phyloP scores from a whole-genome alignment of 2,113 vertebrate genomes.

The Aptenodytes patagonicus region DNA sequence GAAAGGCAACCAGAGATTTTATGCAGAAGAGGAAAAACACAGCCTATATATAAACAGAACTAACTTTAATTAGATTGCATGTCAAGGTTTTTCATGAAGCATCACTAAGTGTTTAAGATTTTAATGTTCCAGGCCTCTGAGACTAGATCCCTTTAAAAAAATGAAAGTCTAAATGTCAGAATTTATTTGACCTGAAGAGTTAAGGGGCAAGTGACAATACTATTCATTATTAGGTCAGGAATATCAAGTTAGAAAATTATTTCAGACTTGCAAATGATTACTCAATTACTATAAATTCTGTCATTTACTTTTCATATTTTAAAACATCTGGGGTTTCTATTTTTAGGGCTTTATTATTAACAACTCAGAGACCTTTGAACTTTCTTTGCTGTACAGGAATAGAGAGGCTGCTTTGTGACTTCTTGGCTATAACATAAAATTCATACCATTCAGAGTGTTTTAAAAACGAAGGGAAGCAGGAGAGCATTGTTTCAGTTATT shows the following conservation, averaged over 20 bases:
- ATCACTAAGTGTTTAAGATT: neutral
- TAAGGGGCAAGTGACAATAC: neutral
- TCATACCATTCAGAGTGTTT: neutral
- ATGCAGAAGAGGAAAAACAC: neutral
- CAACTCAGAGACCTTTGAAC: neutral
- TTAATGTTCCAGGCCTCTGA: neutral
- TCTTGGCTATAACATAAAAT: neutral
- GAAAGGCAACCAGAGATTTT: neutral
- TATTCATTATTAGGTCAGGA: neutral
- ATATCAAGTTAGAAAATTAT: neutral
- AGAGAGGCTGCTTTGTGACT: neutral
- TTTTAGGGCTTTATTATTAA: neutral
- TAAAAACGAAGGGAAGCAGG: neutral
- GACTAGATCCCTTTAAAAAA: neutral
- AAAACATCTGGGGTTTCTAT: neutral
- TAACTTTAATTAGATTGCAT: neutral
- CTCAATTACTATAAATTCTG: neutral
- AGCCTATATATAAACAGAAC: neutral
- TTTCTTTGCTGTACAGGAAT: neutral
- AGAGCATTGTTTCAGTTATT: neutral
- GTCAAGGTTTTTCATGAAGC: neutral
- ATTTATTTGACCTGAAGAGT: neutral
- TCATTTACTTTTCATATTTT: neutral
- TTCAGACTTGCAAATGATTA: neutral
- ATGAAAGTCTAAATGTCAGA: neutral